These are phyloP conservation scores for Pachycephala philippinensis DNA, from an alignment of 2,113 vertebrate genomes.

Conservation along the genomic window DNA sequence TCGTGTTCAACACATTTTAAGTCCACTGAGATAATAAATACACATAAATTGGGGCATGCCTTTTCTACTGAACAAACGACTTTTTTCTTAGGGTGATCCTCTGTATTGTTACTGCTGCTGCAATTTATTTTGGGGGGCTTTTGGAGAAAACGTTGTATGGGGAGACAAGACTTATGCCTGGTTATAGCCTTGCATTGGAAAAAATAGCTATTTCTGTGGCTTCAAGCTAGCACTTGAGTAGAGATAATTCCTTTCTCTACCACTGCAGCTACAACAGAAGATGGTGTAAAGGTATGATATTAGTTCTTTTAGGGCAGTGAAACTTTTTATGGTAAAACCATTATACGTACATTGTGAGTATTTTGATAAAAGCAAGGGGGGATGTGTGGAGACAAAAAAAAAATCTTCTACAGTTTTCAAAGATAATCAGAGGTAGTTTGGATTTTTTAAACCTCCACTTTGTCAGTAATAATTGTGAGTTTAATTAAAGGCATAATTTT, in stretches of 20 bases:
- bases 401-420: not conserved
- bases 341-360: not conserved
- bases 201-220: not conserved
- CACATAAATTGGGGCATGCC: not conserved
- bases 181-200: not conserved
- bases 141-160: not conserved
- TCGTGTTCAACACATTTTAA: not conserved
- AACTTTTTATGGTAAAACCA: not conserved
- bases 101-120: not conserved
- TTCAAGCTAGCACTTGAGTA: not conserved
- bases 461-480: constrained; percentile 8
- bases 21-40: not conserved
- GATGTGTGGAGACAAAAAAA: not conserved
- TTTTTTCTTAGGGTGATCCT: not conserved
- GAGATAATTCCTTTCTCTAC: not conserved
- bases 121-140: not conserved
- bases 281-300: not conserved
- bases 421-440: not conserved
- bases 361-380: not conserved
- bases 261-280: not conserved
- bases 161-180: not conserved
- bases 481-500: constrained; percentile 45
- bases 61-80: not conserved
- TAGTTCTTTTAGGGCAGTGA: not conserved
- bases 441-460: constrained; percentile 2